Evolutionary conservation across 2,888 invertebrate species (phyloP).

Genomic region (Nomada fucata): DNA sequence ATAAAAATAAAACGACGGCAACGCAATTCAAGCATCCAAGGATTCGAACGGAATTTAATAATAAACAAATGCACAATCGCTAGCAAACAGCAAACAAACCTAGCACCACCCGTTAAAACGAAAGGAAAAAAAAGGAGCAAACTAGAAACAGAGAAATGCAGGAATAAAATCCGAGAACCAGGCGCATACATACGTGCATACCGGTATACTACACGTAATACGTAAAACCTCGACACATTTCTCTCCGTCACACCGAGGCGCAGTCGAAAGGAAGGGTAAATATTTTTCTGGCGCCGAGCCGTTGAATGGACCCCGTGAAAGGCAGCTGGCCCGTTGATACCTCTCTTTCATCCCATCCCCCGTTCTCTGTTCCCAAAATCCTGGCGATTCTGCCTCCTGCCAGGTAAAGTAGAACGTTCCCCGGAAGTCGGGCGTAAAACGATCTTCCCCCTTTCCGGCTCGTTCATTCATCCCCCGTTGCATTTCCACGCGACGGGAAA

Average conservation of each 20-base stretch:
- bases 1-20: too few relatives aligned
- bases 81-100: too few relatives aligned
- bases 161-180: neutral
- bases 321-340: constrained; percentile 53
- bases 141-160: neutral
- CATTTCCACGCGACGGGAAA: constrained; percentile 63
- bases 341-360: constrained; percentile 34
- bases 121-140: too few relatives aligned
- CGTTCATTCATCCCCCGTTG: constrained; percentile 65
- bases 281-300: constrained; percentile 57
- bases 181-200: too few relatives aligned
- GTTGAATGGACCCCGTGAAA: constrained; percentile 44
- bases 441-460: constrained; percentile 66
- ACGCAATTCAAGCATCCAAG: too few relatives aligned
- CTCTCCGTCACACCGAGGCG: neutral
- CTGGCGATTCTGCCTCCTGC: neutral
- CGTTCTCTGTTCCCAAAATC: neutral
- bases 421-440: constrained; percentile 75
- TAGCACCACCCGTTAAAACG: too few relatives aligned
- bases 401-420: constrained; percentile 48
- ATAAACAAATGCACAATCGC: too few relatives aligned
- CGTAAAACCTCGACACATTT: neutral
- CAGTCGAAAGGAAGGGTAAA: constrained; percentile 59
- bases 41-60: too few relatives aligned
- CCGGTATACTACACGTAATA: too few relatives aligned